Percentiles rank a stretch among this genome's conserved stretches.
These are phyloP conservation scores for Netelia melanura DNA, from an alignment of 2,888 invertebrate genomes.

Conservation along the genomic window DNA sequence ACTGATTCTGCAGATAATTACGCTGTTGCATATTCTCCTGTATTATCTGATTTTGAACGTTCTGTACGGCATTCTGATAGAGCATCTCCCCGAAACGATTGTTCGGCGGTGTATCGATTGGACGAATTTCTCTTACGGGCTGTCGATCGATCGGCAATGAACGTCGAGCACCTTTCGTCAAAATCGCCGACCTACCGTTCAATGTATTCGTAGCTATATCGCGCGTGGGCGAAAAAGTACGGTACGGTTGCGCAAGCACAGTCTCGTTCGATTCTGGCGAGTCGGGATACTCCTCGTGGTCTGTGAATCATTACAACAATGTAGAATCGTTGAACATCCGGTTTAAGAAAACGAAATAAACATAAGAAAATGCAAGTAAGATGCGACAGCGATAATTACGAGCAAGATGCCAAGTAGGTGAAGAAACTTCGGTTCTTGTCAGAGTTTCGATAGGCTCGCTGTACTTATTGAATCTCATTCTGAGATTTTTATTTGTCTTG, in stretches of 20 bases:
- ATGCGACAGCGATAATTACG: constrained; percentile 71
- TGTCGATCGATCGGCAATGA: constrained; percentile 74
- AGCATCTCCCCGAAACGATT: constrained; percentile 81
- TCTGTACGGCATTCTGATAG: constrained; percentile 82
- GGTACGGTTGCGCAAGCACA: constrained; percentile 80
- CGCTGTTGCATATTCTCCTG: constrained; percentile 84
- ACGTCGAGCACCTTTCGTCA: constrained; percentile 74
- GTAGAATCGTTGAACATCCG: constrained; percentile 7
- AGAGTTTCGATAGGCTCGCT: constrained; percentile 80
- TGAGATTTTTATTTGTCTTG: constrained; percentile 82
- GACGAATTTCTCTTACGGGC: constrained; percentile 74
- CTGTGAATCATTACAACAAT: constrained; percentile 58
- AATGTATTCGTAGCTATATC: constrained; percentile 82
- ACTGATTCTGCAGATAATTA: constrained; percentile 76
- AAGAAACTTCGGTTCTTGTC: constrained; percentile 79
- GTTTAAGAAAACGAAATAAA: constrained; percentile 17
- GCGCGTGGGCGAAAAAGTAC: constrained; percentile 81
- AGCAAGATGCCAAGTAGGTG: constrained; percentile 80
- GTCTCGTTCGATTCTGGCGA: constrained; percentile 84
- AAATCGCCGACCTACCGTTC: constrained; percentile 72
- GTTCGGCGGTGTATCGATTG: constrained; percentile 73
- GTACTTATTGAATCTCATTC: constrained; percentile 80
- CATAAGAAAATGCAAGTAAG: no score
- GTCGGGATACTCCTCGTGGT: constrained; percentile 81
- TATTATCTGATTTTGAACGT: constrained; percentile 84